These are phyloP conservation scores for Eidolon helvum DNA, from an alignment of 2,113 vertebrate species.

Conservation along the genomic window DNA sequence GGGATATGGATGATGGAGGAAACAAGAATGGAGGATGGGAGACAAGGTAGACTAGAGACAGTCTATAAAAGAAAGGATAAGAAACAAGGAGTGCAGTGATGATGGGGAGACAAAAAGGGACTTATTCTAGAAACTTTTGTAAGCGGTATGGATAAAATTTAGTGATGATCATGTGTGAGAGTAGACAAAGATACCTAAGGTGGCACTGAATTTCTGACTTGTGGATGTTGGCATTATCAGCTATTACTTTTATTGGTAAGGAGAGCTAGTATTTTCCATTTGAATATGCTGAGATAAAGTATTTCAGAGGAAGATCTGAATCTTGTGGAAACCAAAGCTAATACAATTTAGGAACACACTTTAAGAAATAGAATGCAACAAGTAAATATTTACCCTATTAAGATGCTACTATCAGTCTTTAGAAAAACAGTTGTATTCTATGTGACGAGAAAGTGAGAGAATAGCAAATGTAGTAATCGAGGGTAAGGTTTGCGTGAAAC, in stretches of 20 bases:
- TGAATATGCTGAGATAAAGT: neutral
- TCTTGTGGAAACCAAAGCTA: neutral
- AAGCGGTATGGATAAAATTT: neutral
- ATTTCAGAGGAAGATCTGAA: neutral
- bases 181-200: neutral
- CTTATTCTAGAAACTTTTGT: neutral
- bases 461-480: neutral
- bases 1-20: neutral
- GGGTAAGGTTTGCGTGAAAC: neutral
- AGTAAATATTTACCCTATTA: neutral
- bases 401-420: neutral
- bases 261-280: neutral
- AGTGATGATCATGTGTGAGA: neutral
- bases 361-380: neutral
- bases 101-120: neutral
- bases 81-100: neutral
- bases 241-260: neutral
- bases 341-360: neutral
- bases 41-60: neutral
- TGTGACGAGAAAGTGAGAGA: neutral
- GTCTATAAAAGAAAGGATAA: neutral
- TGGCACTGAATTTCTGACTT: neutral
- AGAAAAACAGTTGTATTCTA: neutral
- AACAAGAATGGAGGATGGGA: neutral
- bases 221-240: accelerated